These are phyloP conservation scores for Procambarus clarkii DNA, from an alignment of 1,140 invertebrate genomes.

Conservation along the genomic window DNA sequence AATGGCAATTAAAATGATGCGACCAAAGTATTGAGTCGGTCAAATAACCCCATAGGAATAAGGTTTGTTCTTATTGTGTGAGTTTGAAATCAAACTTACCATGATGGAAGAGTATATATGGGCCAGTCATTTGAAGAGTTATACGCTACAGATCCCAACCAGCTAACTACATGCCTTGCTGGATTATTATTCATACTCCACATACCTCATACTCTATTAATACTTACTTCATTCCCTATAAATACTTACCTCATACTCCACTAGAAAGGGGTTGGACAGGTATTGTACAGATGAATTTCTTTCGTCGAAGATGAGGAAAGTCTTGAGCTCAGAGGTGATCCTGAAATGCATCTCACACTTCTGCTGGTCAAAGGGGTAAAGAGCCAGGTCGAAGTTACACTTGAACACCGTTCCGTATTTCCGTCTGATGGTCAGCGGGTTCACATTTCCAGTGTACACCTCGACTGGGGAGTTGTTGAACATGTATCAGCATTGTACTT, in stretches of 20 bases:
- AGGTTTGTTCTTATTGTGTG: too few relatives aligned
- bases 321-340: conserved; percentile 47
- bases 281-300: conserved; percentile 18
- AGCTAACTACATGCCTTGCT: too few relatives aligned
- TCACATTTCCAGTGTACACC: conserved; percentile 37
- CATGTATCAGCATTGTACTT: background rate
- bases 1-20: too few relatives aligned
- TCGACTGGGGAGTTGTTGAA: conserved; percentile 30
- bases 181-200: too few relatives aligned
- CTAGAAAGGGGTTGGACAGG: conserved; percentile 28
- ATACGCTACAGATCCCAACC: too few relatives aligned
- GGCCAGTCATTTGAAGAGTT: too few relatives aligned
- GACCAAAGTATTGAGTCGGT: too few relatives aligned
- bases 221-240: too few relatives aligned
- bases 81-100: too few relatives aligned
- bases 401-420: conserved; percentile 56
- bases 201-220: too few relatives aligned
- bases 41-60: too few relatives aligned
- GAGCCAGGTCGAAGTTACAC: conserved; percentile 51
- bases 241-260: conserved; percentile 26
- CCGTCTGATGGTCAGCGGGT: conserved; percentile 42
- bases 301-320: conserved; percentile 40
- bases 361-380: conserved; percentile 56
- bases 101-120: too few relatives aligned
- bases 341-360: conserved; percentile 54